phyloP scores from a whole-genome alignment of 2,797 vertebrate species.

The Gallirallus australis region DNA sequence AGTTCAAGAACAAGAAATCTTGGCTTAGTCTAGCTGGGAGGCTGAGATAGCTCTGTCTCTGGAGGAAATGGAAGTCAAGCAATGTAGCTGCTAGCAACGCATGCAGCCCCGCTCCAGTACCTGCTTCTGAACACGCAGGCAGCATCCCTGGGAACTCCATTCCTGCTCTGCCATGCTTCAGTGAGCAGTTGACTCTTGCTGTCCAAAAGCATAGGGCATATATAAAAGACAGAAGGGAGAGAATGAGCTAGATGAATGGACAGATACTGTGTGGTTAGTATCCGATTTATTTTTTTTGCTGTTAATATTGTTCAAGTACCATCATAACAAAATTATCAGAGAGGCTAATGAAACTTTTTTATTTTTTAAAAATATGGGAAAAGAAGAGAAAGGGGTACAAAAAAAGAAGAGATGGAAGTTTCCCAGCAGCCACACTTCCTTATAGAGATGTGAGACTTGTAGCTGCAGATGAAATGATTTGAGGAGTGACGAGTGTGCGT shows the following conservation, averaged over 20 bases:
- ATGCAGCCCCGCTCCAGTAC: not conserved
- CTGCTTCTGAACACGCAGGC: not conserved
- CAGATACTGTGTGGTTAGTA: not conserved
- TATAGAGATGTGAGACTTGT: not conserved
- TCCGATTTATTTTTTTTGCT: not conserved
- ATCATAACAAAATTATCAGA: not conserved
- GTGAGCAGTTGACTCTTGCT: not conserved
- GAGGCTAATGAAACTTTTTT: not conserved
- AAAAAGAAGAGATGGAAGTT: not conserved
- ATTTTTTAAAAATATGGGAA: not conserved
- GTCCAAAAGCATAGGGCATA: constrained; percentile 1
- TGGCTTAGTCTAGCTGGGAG: not conserved
- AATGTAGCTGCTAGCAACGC: not conserved
- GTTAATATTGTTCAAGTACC: not conserved
- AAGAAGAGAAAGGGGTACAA: not conserved
- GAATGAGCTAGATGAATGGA: not conserved
- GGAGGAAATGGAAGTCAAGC: constrained; percentile 5
- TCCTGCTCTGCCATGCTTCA: not conserved
- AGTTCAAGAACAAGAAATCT: not conserved
- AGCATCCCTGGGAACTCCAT: not conserved
- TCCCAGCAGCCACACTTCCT: not conserved
- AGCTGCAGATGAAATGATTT: not conserved
- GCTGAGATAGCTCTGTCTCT: not conserved
- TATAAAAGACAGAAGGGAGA: not conserved
- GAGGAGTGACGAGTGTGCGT: not conserved